A percentile compares a stretch with the other conserved stretches of the same genome.
These are phyloP conservation scores for Procambarus virginalis DNA, from an alignment of 1,140 invertebrate genomes.

Conservation along the genomic window DNA sequence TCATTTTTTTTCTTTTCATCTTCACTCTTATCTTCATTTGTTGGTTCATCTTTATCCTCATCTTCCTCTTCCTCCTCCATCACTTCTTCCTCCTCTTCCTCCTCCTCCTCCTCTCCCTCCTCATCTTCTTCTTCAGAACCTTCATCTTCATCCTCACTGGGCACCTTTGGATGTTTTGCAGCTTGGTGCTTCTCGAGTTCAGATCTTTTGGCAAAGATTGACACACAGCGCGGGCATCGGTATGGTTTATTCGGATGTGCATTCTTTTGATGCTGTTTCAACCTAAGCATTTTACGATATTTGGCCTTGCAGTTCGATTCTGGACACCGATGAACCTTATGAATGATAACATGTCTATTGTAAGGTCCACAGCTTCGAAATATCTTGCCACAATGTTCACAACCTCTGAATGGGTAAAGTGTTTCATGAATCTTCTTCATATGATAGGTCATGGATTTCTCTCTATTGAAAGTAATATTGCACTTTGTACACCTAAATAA, in stretches of 20 bases:
- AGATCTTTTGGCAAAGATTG: conserved; percentile 49
- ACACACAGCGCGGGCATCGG: conserved; percentile 62
- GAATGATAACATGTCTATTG: conserved; percentile 60
- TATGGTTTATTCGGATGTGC: conserved; percentile 61
- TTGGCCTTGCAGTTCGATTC: conserved; percentile 67
- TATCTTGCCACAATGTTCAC: conserved; percentile 66
- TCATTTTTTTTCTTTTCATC: conserved; percentile 22
- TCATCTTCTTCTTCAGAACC: conserved; percentile 63
- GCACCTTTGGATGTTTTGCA: conserved; percentile 40
- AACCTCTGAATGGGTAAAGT: conserved; percentile 67
- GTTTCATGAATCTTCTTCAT: conserved; percentile 70
- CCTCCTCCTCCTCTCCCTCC: conserved; percentile 42
- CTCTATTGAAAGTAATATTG: conserved; percentile 66
- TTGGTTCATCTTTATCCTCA: conserved; percentile 16
- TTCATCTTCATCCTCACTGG: conserved; percentile 64
- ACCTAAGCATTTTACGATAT: conserved; percentile 57
- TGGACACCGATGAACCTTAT: conserved; percentile 64
- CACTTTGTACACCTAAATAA: conserved; percentile 69
- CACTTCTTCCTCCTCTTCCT: conserved; percentile 49
- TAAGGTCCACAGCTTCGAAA: conserved; percentile 69
- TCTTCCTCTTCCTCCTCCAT: conserved; percentile 21
- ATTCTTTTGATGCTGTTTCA: conserved; percentile 69
- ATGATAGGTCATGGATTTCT: conserved; percentile 69
- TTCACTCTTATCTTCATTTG: conserved; percentile 26
- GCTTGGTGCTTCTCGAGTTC: conserved; percentile 63